These are phyloP conservation scores for Lochmaea crataegi DNA, from an alignment of 2,888 invertebrate species.

Conservation along the genomic window DNA sequence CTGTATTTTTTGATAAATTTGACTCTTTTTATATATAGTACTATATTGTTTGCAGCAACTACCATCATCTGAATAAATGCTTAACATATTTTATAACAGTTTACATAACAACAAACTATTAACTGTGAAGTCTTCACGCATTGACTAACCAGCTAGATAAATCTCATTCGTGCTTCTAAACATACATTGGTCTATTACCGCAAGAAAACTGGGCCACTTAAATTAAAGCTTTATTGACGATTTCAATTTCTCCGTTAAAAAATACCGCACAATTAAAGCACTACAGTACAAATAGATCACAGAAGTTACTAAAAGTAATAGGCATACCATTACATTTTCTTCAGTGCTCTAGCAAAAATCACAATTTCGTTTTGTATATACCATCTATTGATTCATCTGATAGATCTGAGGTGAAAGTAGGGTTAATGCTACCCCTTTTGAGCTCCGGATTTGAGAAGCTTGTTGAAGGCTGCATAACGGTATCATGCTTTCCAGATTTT, in stretches of 20 bases:
- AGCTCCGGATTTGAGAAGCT: slow-evolving; percentile 31
- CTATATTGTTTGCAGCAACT: no score
- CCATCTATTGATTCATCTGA: slow-evolving; percentile 54
- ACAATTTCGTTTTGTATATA: slow-evolving; percentile 59
- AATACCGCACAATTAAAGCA: slow-evolving; percentile 14
- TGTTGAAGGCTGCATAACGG: slow-evolving; percentile 32
- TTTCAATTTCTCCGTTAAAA: slow-evolving; percentile 10
- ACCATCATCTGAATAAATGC: background rate
- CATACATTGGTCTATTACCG: no score
- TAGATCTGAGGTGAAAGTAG: slow-evolving; percentile 51
- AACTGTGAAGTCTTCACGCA: background rate
- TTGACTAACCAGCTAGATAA: background rate
- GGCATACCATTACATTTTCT: slow-evolving; percentile 38
- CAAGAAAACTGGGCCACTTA: background rate
- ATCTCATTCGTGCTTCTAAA: no score
- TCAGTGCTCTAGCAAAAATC: slow-evolving; percentile 50
- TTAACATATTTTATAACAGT: background rate
- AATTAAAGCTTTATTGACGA: slow-evolving; percentile 1
- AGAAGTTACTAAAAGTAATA: slow-evolving; percentile 47
- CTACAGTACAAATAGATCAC: slow-evolving; percentile 52
- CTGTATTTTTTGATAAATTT: no score
- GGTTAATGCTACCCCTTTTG: slow-evolving; percentile 48
- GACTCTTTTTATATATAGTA: no score
- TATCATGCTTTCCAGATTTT: slow-evolving; percentile 27
- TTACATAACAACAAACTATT: background rate